Conservation (phyloP, 2,113 vertebrate genomes). For the Antechinus stuartii region DNA sequence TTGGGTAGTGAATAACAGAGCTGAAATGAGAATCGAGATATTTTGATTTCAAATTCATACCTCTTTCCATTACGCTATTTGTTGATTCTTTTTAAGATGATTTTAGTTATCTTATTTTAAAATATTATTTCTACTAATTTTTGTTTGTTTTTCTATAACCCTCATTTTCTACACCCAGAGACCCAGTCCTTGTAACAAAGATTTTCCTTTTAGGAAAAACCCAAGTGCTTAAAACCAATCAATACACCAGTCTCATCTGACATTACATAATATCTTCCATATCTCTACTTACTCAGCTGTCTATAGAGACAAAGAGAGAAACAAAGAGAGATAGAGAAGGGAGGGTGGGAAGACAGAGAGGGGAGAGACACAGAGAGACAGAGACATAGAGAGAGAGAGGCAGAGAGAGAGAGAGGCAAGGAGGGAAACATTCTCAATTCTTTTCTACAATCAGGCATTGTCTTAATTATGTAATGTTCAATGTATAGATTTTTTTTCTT, state of each 20-base stretch:
- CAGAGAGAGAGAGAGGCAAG: too few relatives aligned
- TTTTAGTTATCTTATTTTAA: not conserved
- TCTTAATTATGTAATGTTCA: not conserved
- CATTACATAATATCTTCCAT: not conserved
- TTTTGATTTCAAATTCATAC: not conserved
- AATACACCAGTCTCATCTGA: not conserved
- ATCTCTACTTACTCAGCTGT: not conserved
- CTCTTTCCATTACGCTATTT: not conserved
- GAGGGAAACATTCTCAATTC: not conserved
- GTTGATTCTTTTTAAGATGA: not conserved
- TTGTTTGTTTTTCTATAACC: not conserved
- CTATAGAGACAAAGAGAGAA: not conserved
- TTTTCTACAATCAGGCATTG: not conserved
- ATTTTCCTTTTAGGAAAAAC: not conserved
- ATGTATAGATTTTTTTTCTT: not conserved
- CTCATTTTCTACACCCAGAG: not conserved
- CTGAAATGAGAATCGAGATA: not conserved
- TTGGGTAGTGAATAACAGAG: slow-evolving; percentile 18
- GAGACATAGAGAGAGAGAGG: not conserved
- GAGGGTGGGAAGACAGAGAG: too few relatives aligned
- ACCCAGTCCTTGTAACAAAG: not conserved
- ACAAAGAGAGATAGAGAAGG: too few relatives aligned
- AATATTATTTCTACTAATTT: not conserved
- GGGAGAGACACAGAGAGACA: not conserved
- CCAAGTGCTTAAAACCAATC: not conserved